Base-by-base conservation (phyloP, 2,113 vertebrate genomes). In the Myanophis thanlyinensis region DNA sequence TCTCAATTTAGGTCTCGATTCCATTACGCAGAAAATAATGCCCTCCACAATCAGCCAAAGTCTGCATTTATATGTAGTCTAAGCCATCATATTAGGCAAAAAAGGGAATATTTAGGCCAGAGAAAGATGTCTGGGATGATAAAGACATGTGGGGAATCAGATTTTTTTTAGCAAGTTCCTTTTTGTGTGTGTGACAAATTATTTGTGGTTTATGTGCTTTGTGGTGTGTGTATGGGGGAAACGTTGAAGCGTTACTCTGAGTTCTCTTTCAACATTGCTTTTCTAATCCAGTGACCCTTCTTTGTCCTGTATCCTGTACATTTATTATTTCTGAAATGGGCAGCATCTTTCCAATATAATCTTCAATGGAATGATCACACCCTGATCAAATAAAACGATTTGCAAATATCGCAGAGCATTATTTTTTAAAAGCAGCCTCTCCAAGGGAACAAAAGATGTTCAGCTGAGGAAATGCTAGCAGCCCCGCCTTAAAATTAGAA, bases 401-500 rank as follows among this genome's bases (percentile, higher is more conserved):
- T 90, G 54, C 90, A 46, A 27, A 80, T 49, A 73, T 48, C 46
- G 40, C n/a, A 52, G 44, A 80, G 27, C 9, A 35, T 20, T 80
- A 47, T 85, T 85, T 54, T 62, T 27, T 47, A 23, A 94, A 92
- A 94, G 53, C 89, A 80, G 49, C 91, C 80, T 94, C 92, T 93
- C 84, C 13, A 73, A 94, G 84, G 91, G 95, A 96, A 30, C n/a
- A 92, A 47, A 13, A 87, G 62, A 62, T 94, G 85, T 40, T 18
- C n/a, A 88, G 93, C 22, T 91, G 23, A 92, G n/a, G 48, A 3
- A 91, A 22, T 5, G 93, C 49, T 93, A 88, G 53, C 25, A 1
- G 22, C 44, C 2, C 54, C 18, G 91, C 51, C 47, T 92, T 11
- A 25, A 91, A 94, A 97, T 88, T 48, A 90, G 93, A 94, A 92